Percentiles rank a stretch among this genome's conserved stretches.
These are phyloP conservation scores for Artemisiospiza belli DNA, from an alignment of 2,113 vertebrate species.

Conservation along the genomic window DNA sequence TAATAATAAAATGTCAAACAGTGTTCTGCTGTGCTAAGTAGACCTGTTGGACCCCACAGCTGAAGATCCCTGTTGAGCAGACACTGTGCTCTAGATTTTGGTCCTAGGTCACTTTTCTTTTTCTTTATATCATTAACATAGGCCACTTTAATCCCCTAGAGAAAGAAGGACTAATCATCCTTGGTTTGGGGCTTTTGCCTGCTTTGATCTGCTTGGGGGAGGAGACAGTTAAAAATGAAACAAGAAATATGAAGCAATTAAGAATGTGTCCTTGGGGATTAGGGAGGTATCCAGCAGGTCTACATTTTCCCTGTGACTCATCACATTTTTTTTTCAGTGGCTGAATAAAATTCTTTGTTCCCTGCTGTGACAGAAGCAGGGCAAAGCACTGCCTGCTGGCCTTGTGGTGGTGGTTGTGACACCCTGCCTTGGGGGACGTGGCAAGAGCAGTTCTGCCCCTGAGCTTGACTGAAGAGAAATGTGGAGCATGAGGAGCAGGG, in stretches of 20 bases:
- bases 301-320: rapidly evolving
- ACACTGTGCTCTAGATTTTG: neutral
- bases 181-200: neutral
- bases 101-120: neutral
- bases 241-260: neutral
- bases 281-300: neutral
- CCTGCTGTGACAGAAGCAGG: neutral
- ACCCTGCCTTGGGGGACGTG: rapidly evolving
- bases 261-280: neutral
- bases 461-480: neutral
- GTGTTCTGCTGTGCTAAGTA: neutral
- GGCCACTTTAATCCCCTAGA: neutral
- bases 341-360: neutral
- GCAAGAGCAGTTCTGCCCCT: neutral
- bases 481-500: neutral
- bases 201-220: neutral
- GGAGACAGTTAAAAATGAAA: neutral
- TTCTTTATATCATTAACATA: neutral
- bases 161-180: neutral
- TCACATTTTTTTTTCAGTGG: neutral
- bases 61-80: neutral
- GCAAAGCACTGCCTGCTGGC: rapidly evolving
- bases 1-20: neutral
- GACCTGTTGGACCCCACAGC: neutral
- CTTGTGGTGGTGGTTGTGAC: neutral